phyloP scores from a whole-genome alignment of 64 coral and sea anemone genomes.

The Porites lutea region DNA sequence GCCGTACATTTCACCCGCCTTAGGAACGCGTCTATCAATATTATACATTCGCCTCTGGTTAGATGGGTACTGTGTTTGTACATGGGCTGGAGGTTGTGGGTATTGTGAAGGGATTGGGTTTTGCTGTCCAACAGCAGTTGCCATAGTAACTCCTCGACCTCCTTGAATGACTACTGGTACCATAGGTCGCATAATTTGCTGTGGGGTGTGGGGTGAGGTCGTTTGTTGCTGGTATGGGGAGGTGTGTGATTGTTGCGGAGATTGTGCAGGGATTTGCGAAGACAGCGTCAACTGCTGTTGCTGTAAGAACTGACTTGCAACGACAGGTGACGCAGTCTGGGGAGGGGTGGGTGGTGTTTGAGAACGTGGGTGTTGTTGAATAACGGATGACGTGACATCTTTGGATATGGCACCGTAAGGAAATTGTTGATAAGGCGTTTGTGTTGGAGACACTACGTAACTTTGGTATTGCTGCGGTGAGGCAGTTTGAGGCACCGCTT shows the following conservation, averaged over 20 bases:
- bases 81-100: conserved; percentile 66
- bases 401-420: conserved; percentile 27
- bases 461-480: conserved; percentile 55
- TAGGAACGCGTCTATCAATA: conserved; percentile 69
- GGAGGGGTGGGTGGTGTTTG: conserved; percentile 96
- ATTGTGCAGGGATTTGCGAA: conserved; percentile 47
- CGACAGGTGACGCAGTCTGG: conserved; percentile 82
- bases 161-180: conserved; percentile 84
- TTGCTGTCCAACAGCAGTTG: conserved; percentile 59
- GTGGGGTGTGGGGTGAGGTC: conserved; percentile 58
- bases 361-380: conserved; percentile 80
- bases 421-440: conserved; percentile 62
- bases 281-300: conserved; percentile 63
- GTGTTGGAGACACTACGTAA: conserved; percentile 59
- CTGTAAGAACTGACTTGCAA: conserved; percentile 57
- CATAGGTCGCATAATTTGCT: conserved; percentile 80
- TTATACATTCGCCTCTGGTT: conserved; percentile 75
- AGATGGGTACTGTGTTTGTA: conserved; percentile 65
- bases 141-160: conserved; percentile 64
- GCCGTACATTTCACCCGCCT: conserved; percentile 80
- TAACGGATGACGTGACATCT: conserved; percentile 41
- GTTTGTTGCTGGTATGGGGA: conserved; percentile 74
- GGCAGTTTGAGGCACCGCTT: conserved; percentile 39
- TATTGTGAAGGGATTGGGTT: conserved; percentile 58
- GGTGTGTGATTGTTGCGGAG: conserved; percentile 68